phyloP scores from a whole-genome alignment of 2,113 vertebrate genomes.

The Erythrolamprus reginae region DNA sequence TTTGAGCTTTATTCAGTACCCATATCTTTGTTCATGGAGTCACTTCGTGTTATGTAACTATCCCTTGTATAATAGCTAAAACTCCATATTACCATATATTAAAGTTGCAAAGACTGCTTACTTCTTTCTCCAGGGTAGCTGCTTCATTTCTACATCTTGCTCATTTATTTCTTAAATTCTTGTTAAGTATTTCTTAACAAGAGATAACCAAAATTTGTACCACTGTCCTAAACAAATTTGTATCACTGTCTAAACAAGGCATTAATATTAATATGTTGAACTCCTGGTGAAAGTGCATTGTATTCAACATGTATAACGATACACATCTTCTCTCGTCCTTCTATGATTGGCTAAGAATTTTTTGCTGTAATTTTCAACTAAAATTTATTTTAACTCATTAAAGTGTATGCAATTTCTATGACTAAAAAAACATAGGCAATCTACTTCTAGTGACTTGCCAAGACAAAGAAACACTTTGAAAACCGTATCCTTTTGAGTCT shows the following conservation, averaged over 20 bases:
- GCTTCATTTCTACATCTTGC: neutral
- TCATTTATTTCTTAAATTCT: neutral
- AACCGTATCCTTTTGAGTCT: neutral
- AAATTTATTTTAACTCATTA: neutral
- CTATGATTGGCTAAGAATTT: neutral
- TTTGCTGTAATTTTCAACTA: neutral
- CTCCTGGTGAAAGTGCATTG: neutral
- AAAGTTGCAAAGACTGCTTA: neutral
- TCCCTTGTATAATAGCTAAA: neutral
- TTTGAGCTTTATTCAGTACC: neutral
- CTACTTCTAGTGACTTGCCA: neutral
- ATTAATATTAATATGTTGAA: neutral
- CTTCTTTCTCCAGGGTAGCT: neutral
- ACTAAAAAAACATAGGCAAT: neutral
- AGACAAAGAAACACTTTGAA: neutral
- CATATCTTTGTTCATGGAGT: neutral
- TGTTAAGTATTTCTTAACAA: neutral
- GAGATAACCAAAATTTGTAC: neutral
- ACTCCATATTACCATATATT: neutral
- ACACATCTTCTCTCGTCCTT: neutral
- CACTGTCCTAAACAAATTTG: neutral
- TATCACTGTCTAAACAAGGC: neutral
- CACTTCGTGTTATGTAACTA: neutral
- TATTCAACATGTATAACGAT: neutral
- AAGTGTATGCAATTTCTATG: neutral